A percentile compares a stretch with the other conserved stretches of the same genome.
These are phyloP conservation scores for Idaea aversata DNA, from an alignment of 2,888 invertebrate species.

Conservation along the genomic window DNA sequence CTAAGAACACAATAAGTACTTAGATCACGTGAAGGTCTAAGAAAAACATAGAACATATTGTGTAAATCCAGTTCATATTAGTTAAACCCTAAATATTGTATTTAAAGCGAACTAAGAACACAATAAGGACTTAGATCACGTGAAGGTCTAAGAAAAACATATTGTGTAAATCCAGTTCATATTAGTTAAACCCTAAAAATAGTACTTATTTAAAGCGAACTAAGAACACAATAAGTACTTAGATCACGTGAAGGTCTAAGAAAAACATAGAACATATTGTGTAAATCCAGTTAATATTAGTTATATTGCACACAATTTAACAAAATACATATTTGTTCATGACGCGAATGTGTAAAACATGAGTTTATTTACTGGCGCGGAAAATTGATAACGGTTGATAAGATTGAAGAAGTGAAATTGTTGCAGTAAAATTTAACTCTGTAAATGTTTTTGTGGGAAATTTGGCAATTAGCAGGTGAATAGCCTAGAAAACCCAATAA, in stretches of 20 bases:
- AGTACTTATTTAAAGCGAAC: too few relatives aligned
- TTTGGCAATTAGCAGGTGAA: neutral
- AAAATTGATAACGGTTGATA: conserved; percentile 22
- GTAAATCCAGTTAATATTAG: neutral
- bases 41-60: neutral
- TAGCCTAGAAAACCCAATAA: too few relatives aligned
- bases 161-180: too few relatives aligned
- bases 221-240: neutral
- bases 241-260: neutral
- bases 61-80: neutral
- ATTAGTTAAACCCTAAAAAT: too few relatives aligned
- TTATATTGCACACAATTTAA: conserved; percentile 1
- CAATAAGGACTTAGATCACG: neutral
- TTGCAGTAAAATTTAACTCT: neutral
- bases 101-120: too few relatives aligned
- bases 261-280: neutral
- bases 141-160: too few relatives aligned
- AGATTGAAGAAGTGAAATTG: conserved; percentile 4
- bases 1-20: neutral
- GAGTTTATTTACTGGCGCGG: conserved; percentile 23
- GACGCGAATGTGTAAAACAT: conserved; percentile 13
- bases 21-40: neutral
- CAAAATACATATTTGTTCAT: neutral
- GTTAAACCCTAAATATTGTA: too few relatives aligned
- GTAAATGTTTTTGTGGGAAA: neutral